Evolutionary conservation across 2,888 invertebrate species (phyloP), one percentile per base, ranked within the genome.

Genomic region (Drosophila lacicola): DNA sequence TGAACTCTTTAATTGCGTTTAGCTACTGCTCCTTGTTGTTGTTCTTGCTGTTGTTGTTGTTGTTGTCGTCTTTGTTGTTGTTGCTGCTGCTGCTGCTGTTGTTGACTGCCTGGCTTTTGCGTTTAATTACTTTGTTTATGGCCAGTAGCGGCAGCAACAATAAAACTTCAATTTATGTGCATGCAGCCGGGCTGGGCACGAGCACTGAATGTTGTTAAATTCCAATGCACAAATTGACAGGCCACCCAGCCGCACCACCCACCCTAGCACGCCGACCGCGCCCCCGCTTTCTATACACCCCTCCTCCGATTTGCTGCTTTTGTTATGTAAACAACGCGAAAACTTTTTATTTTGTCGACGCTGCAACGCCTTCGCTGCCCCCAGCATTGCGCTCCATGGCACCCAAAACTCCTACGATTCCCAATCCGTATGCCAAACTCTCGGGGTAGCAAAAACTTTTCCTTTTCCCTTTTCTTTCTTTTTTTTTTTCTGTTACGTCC

Each of bases 191-290:
- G 45, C 47, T 29, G 29, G 17, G 63, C 51, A 62, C 49, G 51
- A 37, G 53, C 53, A 65, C 70, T 68, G 70, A 75, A 75, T 69
- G 80, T 70, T 85, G 88, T 88, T 80, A 73, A 83, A 88, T 83
- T 83, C 82, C 88, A 80, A 83, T 83, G 88, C 88, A 85, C 80
- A 88, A 83, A 83, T 83, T 85, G 88, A 85, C 83, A 85, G 88
- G 56, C 74, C 67, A 74, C 74, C 79, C 75, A 69, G 51, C 47
- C 62, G 42, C 44, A 46, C 19, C 53, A 5, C 13, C 29, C 29
- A 29, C 29, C 25, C 25, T 25, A 25, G 25, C 8, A 9, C 45
- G 13, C 19, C 49, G 25, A 33, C 10, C 21, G 39, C 21, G 25
- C 17, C 21, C 8, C 8, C n/a, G 17, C 0, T 4, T 8, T 10